These are phyloP conservation scores for Apotomis capreana DNA, from an alignment of 2,888 invertebrate species.

Conservation along the genomic window DNA sequence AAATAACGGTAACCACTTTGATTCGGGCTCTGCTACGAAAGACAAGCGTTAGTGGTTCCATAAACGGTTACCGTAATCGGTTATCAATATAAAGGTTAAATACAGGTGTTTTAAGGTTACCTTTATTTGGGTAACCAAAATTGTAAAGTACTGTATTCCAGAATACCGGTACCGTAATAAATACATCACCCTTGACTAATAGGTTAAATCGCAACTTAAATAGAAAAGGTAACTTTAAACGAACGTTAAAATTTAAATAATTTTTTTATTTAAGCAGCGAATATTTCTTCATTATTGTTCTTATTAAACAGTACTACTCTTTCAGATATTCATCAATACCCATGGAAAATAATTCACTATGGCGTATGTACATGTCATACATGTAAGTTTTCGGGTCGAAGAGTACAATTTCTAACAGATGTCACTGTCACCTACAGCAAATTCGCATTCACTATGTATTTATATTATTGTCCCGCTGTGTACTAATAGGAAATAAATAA, in stretches of 20 bases:
- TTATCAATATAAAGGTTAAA: too few relatives aligned
- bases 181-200: too few relatives aligned
- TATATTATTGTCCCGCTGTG: slow-evolving; percentile 41
- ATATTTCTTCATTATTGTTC: neutral
- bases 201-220: neutral
- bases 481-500: slow-evolving; percentile 32
- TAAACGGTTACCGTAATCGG: too few relatives aligned
- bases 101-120: too few relatives aligned
- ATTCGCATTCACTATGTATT: slow-evolving; percentile 34
- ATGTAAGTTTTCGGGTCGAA: neutral
- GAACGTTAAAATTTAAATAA: neutral
- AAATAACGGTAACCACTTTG: too few relatives aligned
- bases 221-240: neutral
- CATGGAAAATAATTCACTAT: too few relatives aligned
- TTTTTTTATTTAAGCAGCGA: neutral
- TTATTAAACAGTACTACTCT: neutral
- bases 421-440: slow-evolving; percentile 14
- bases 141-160: too few relatives aligned
- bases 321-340: neutral
- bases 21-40: too few relatives aligned
- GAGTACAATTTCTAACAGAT: neutral
- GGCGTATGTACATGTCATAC: neutral
- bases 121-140: too few relatives aligned
- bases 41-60: too few relatives aligned
- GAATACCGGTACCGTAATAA: too few relatives aligned